A percentile compares a stretch with the other conserved stretches of the same genome.
Conservation (phyloP, 2,797 vertebrate species). For the Falco biarmicus region DNA sequence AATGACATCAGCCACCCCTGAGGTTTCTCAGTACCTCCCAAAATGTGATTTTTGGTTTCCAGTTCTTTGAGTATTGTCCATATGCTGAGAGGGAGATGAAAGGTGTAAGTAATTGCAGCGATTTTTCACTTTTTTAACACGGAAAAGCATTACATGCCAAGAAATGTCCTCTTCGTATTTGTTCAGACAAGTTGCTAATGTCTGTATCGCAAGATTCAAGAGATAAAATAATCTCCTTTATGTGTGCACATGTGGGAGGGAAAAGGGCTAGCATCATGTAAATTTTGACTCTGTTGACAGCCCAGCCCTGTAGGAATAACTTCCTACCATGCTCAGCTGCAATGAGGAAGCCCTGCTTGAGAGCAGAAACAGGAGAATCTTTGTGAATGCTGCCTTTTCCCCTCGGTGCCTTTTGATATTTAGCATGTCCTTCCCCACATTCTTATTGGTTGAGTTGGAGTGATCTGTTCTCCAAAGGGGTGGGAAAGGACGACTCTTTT, state of each 20-base stretch:
- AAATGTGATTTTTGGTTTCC: not conserved
- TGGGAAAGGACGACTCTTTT: not conserved
- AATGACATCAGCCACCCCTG: not conserved
- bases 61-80: not conserved
- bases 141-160: not conserved
- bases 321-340: constrained; percentile 6
- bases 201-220: not conserved
- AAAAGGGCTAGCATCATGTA: not conserved
- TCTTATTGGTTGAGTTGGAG: not conserved
- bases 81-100: not conserved
- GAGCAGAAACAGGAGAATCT: constrained; percentile 24
- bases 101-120: not conserved
- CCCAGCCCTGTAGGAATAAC: not conserved
- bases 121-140: not conserved
- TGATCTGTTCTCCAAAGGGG: not conserved
- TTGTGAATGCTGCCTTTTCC: not conserved
- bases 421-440: not conserved
- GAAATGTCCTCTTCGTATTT: not conserved
- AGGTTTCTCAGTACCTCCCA: not conserved
- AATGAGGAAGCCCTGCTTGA: not conserved
- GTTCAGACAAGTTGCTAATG: constrained; percentile 19
- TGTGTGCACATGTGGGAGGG: not conserved
- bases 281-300: constrained; percentile 34
- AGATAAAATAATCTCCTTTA: constrained; percentile 23
- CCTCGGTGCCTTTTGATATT: not conserved